Base-by-base conservation (phyloP, 1,140 invertebrate species). In the Pseudomyrmex sp. region DNA sequence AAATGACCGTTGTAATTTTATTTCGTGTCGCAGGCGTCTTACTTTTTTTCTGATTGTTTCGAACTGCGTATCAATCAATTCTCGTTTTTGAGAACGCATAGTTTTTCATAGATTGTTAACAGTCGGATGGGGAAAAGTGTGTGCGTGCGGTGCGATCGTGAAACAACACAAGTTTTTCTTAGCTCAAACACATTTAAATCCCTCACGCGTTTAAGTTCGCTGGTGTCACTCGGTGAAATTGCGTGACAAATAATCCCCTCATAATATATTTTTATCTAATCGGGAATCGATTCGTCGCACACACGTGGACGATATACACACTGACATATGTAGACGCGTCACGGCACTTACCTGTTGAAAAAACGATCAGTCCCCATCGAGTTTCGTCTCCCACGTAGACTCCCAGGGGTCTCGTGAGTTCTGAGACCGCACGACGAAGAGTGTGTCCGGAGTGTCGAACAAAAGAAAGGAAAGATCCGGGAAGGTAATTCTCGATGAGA, bases 281-380 rank as follows among this genome's bases (percentile, higher is more conserved):
- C 50, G 12, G 12, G 63, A 1, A 12, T 61, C 50, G 50, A 48
- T 68, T 56, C 9, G 52, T 58, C 54, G 18, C 63, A 12, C 20
- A 48, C 18, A 69, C 44, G 35, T 79, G 52, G 44, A 79, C 18
- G 18, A 68, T 58, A 77, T 20, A 79, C 18, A 79, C 18, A 12
- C 35, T 23, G 15, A 1, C 66, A 69, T 26, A 75, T 76, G 74
- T 88, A 79, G 44, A 87, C 86, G 86, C 82, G 85, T 70, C 75
- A 84, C 85, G 73, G 58, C 9, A 87, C 86, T 88, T 88, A 88
- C 86, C 86, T 70, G 85, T 58, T 88, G 66, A 82, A 69, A 84
- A 87, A 88, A 87, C 54, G 73, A 46, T 79, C 83, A 74, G 73
- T 83, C 62, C 35, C 82, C 66, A 74, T 44, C 61, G 59, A 65